A percentile compares a stretch with the other conserved stretches of the same genome.
phyloP scores from a whole-genome alignment of 2,113 vertebrate genomes.

The Eolophus roseicapilla region DNA sequence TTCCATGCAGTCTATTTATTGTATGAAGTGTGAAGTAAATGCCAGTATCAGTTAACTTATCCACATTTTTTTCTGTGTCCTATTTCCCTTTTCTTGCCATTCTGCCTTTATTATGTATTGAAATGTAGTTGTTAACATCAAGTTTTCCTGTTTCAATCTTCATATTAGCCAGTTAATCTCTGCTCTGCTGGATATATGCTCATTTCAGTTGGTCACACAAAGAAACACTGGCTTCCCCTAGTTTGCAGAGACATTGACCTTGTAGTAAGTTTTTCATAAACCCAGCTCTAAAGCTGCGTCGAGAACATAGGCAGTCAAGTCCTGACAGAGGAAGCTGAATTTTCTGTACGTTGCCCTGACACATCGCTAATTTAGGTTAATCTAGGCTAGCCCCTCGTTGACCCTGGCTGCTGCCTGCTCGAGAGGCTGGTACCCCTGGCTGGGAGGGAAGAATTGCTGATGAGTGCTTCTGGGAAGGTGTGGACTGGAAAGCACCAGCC shows the following conservation, averaged over 20 bases:
- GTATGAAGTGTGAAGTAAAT: background rate
- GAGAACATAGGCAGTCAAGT: background rate
- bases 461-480: background rate
- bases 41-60: background rate
- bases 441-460: background rate
- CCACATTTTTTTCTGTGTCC: background rate
- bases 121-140: background rate
- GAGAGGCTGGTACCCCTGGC: background rate
- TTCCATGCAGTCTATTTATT: background rate
- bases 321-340: accelerated
- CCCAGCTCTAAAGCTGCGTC: background rate
- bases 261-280: background rate
- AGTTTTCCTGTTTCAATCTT: background rate
- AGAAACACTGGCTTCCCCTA: background rate
- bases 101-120: background rate
- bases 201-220: background rate
- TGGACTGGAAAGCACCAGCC: background rate
- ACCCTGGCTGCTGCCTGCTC: background rate
- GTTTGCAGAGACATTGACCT: background rate
- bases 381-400: background rate
- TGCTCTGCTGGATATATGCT: background rate
- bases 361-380: background rate
- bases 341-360: background rate
- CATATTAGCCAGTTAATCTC: background rate
- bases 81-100: background rate